A percentile compares a stretch with the other conserved stretches of the same genome.
These are phyloP conservation scores for Tyria jacobaeae DNA, from an alignment of 2,888 invertebrate genomes.

Conservation along the genomic window DNA sequence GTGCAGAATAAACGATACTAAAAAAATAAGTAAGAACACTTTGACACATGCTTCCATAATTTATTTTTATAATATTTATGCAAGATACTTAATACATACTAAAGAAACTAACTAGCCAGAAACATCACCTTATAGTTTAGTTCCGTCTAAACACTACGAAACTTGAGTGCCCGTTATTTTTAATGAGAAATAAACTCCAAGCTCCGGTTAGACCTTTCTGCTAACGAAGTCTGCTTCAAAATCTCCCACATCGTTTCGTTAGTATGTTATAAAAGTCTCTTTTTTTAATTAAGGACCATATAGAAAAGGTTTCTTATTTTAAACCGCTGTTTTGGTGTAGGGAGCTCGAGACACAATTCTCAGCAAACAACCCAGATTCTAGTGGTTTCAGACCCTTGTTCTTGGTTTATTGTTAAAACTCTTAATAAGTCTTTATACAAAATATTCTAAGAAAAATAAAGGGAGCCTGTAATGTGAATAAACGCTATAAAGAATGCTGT, in stretches of 20 bases:
- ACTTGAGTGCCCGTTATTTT: constrained; percentile 51
- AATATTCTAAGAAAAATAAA: no score
- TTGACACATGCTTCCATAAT: neutral
- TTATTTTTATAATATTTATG: neutral
- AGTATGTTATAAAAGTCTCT: constrained; percentile 49
- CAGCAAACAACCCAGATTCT: no score
- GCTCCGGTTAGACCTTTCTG: constrained; percentile 40
- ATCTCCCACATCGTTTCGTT: constrained; percentile 41
- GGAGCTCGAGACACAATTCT: neutral
- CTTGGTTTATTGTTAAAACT: no score
- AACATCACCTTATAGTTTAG: constrained; percentile 9
- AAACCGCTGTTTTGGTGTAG: neutral
- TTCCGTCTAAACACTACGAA: constrained; percentile 33
- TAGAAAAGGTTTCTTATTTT: constrained; percentile 32
- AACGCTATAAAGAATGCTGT: no score
- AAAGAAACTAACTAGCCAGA: neutral
- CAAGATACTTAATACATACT: constrained; percentile 5
- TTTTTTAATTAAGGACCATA: constrained; percentile 44
- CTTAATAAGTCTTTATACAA: no score
- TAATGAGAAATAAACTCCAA: constrained; percentile 54
- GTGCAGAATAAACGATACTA: no score
- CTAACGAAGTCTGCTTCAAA: constrained; percentile 50
- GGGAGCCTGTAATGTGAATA: no score
- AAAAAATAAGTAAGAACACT: neutral
- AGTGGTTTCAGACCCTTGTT: no score